Evolutionary conservation across 1,140 invertebrate species (phyloP), one percentile per base, ranked within the genome.

Genomic region (Ceratosolen fusciceps): DNA sequence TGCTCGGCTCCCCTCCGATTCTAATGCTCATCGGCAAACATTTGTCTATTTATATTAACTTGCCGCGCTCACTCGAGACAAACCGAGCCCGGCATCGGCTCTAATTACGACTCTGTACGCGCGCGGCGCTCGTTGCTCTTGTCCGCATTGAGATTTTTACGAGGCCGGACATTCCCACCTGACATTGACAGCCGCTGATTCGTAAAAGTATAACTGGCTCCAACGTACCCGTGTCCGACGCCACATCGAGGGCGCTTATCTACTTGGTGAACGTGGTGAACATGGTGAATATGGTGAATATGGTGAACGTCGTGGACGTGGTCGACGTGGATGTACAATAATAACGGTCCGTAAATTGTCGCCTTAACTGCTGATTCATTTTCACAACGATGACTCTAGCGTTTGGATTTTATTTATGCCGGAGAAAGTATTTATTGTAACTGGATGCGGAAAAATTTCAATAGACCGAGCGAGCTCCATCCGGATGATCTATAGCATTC

Each of bases 321-420:
- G n/a, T 34, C 12, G 58, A 43, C 19, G 67, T 71, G 58, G 65
- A 70, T 72, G 54, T 78, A 49, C 56, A 67, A 74, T 74, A 80
- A 74, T 74, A 80, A 74, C 78, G 71, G 62, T 80, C 37, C 24
- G 39, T 70, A 70, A 68, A 74, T 74, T 68, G 72, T 80, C 72
- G 65, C 62, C 54, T 70, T 70, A 49, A 74, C 9, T 80, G 78
- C 78, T 80, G 78, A 80, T 74, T 80, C 78, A 80, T 80, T 74
- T 80, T 74, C 71, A 56, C 70, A 67, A 67, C 39, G 77, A 73
- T 73, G 71, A 73, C 78, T 74, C 16, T 68, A 58, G 8, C 34
- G 49, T 74, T 79, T 74, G 49, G 39, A 34, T 60, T 74, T 74
- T 74, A 74, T 80, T 74, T 58, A 37, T 58, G 56, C 10, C 2